Evolutionary conservation across 2,888 invertebrate species (phyloP).

Genomic region (Calliphora vomitoria): DNA sequence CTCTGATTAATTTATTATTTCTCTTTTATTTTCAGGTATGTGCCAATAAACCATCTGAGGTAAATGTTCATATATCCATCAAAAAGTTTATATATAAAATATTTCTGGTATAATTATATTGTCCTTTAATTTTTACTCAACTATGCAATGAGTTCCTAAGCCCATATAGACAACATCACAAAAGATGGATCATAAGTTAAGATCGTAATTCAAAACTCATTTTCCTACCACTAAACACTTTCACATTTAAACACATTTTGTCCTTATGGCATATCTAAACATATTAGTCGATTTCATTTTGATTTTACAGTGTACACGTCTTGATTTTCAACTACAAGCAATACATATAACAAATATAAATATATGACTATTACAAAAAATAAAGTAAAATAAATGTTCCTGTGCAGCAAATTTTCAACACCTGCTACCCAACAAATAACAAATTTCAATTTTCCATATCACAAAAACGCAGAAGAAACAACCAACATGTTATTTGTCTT

Average conservation of each 20-base stretch:
- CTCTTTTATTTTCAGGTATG: background rate
- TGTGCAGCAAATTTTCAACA: constrained; percentile 51
- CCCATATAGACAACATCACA: too few species aligned
- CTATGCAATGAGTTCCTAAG: too few species aligned
- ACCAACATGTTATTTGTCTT: constrained; percentile 44
- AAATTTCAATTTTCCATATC: constrained; percentile 47
- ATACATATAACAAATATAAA: background rate
- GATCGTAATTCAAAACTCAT: too few species aligned
- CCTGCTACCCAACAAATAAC: constrained; percentile 47
- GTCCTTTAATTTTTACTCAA: too few species aligned
- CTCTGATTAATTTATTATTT: background rate
- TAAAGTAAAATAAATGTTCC: background rate
- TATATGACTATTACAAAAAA: background rate
- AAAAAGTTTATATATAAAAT: too few species aligned
- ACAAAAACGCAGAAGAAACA: background rate
- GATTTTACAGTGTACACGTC: constrained; percentile 46
- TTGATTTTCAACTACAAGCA: constrained; percentile 18
- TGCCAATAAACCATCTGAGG: background rate
- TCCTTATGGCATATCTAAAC: background rate
- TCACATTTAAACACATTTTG: background rate
- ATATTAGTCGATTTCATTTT: constrained; percentile 35
- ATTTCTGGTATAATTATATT: too few species aligned
- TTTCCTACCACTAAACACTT: background rate
- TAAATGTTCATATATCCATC: background rate
- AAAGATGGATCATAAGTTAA: too few species aligned